Evolutionary conservation across 2,113 vertebrate species (phyloP), one percentile per base, ranked within the genome.

Genomic region (Archocentrus centrarchus): DNA sequence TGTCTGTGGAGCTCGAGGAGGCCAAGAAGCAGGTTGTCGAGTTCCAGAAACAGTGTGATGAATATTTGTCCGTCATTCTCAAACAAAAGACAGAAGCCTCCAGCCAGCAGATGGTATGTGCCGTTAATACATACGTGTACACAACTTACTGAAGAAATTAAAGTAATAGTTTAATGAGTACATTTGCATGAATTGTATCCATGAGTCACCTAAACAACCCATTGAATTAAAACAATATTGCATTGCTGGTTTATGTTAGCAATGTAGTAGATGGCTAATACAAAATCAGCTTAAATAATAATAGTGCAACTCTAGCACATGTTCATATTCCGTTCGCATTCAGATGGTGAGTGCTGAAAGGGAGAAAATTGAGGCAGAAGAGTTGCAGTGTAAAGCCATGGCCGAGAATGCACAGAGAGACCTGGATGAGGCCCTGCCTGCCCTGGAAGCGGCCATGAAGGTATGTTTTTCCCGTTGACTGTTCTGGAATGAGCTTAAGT

Each of bases 371-470:
- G 93, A 84, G 0, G 85, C 95, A 0, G 97, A 98, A 77, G 97
- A 97, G 93, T 63, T 96, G 14, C 96, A 97, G 88, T 98, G 97
- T 86, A 96, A 97, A 76, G 86, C 93, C 0, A 94, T 98, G 94
- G 97, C 97, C 11, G 95, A 97, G 27, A 97, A 97, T 4, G 97
- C 97, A 77, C 97, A 97, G 94, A 97, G 94, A 82, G 97, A 98
- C 81, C 94, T 98, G 61, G 96, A 98, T 35, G 96, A 97, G 89
- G 97, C 97, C 3, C 61, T 98, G 86, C 97, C 97, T 2, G 97
- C 97, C 11, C 93, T 98, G 66, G 96, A 97, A 87, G 97, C 97
- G 82, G 97, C 97, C 84, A 96, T 97, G 97, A 95, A 96, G 97
- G 97, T 98, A 79, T 8, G n/a, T 70, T 11, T 58, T 22, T 62